Base-by-base conservation (phyloP, 2,888 invertebrate species). In the Salpingus planirostris region DNA sequence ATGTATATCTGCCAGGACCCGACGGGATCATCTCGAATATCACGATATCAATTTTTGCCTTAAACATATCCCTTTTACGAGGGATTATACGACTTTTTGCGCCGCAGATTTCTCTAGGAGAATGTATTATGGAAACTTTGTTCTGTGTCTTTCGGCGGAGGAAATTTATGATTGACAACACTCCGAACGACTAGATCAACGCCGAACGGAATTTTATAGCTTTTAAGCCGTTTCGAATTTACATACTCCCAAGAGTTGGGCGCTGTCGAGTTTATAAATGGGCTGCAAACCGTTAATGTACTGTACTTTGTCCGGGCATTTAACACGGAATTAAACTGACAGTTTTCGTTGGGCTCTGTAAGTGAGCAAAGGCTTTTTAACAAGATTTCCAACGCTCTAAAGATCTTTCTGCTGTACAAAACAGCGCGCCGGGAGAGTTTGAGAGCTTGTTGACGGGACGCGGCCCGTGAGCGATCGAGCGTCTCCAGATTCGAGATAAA, bases 311-410 rank as follows among this genome's bases (percentile, higher is more conserved):
- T 48, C 47, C 36, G 43, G 42, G 36, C 49, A 44, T 48, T 49
- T 45, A 49, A 47, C 46, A 43, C 37, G 44, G 46, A 53, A 51
- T 53, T 51, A 52, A 50, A 52, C 47, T 50, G 53, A 50, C 49
- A 49, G 51, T 52, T 55, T 53, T 50, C 44, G 48, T 36, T 41
- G n/a, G 46, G 53, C 47, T 53, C 45, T 48, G 44, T 45, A 47
- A 49, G 45, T 50, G 42, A 50, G 43, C 42, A 47, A 42, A 36
- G 42, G 47, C 42, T 42, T 38, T 43, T 47, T 48, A 47, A 50
- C n/a, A n/a, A n/a, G n/a, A n/a, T n/a, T n/a, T n/a, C n/a, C n/a
- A n/a, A n/a, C n/a, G n/a, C n/a, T n/a, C n/a, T n/a, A n/a, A n/a
- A n/a, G n/a, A n/a, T n/a, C n/a, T n/a, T n/a, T n/a, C n/a, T n/a